A percentile compares a stretch with the other conserved stretches of the same genome.
phyloP scores from a whole-genome alignment of 2,113 vertebrate genomes.

The Synodontis membranacea region DNA sequence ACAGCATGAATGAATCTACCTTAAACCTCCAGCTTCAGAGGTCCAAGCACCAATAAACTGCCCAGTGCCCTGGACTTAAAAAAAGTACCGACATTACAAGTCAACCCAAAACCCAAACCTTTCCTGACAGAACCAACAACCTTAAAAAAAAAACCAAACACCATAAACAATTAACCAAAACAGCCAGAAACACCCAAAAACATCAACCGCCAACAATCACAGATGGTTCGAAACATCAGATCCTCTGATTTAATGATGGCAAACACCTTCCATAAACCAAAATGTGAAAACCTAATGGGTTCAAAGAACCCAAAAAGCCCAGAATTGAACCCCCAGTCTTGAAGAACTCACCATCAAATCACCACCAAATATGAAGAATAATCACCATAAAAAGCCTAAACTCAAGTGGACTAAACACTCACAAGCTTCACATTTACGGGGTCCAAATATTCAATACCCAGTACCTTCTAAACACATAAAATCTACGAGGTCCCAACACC shows the following conservation, averaged over 20 bases:
- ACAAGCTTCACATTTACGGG: neutral
- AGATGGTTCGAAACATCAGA: neutral
- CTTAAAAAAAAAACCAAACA: neutral
- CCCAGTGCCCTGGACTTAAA: neutral
- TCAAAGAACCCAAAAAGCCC: neutral
- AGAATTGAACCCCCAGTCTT: neutral
- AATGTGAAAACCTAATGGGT: neutral
- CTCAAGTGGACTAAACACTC: neutral
- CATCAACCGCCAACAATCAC: neutral
- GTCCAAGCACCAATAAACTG: neutral
- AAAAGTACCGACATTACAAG: neutral
- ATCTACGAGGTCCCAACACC: neutral
- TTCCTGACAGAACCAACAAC: neutral
- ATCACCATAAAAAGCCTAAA: neutral
- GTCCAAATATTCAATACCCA: neutral
- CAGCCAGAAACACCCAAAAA: neutral
- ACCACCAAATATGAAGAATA: neutral
- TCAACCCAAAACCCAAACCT: neutral
- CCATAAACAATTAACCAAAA: neutral
- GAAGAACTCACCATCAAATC: neutral
- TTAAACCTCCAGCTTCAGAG: neutral
- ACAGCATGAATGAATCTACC: neutral
- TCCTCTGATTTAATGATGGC: neutral
- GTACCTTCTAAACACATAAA: neutral
- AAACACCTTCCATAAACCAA: neutral